Percentiles rank a stretch among this genome's conserved stretches.
phyloP scores from a whole-genome alignment of 2,113 vertebrate genomes.

The Cyanoderma ruficeps region DNA sequence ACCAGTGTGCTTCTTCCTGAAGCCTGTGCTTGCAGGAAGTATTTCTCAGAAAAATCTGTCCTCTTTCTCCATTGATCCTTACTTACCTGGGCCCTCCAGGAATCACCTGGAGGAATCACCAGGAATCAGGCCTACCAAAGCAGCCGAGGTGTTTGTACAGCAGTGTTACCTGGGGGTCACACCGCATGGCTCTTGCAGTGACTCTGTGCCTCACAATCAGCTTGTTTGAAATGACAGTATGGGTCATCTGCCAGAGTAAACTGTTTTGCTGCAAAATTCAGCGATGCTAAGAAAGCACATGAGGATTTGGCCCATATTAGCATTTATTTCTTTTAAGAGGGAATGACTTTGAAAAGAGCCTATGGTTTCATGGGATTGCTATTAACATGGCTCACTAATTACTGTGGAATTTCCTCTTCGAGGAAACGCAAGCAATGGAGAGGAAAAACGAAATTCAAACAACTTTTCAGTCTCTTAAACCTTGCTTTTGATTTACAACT shows the following conservation, averaged over 20 bases:
- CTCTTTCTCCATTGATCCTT: neutral
- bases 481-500: neutral
- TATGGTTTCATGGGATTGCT: neutral
- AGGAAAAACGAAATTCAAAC: neutral
- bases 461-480: neutral
- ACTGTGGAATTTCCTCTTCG: conserved; percentile 23
- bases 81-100: neutral
- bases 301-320: neutral
- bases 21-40: neutral
- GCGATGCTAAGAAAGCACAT: neutral
- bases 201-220: neutral
- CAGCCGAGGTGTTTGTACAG: neutral
- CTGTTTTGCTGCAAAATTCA: neutral
- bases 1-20: neutral
- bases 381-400: conserved; percentile 13
- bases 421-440: conserved; percentile 5
- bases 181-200: neutral
- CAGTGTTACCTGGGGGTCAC: neutral
- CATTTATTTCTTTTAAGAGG: neutral
- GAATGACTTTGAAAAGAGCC: conserved; percentile 4
- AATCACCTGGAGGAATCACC: no score
- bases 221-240: neutral
- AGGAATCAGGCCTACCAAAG: neutral
- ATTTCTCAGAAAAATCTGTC: neutral
- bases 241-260: neutral